A percentile compares a stretch with the other conserved stretches of the same genome.
Conservation (phyloP, 2,888 invertebrate genomes). For the Tipula lateralis region DNA sequence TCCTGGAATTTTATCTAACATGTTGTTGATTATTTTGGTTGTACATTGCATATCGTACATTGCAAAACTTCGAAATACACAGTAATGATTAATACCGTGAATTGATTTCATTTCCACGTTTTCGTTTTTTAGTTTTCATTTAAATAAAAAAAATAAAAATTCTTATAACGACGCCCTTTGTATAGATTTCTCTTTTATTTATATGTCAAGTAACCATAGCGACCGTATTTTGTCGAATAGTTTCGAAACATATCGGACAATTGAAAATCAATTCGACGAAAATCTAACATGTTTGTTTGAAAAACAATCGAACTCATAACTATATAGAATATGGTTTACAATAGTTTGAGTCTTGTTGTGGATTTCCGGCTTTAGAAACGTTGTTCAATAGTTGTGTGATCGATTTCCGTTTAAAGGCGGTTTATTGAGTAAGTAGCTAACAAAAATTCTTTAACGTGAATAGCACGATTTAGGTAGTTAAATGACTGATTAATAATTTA, state of each 20-base stretch:
- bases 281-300: background rate
- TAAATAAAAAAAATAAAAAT: background rate
- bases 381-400: background rate
- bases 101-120: background rate
- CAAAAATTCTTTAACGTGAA: too few species aligned
- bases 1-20: background rate
- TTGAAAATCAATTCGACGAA: constrained; percentile 6
- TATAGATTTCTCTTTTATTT: constrained; percentile 19
- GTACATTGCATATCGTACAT: too few species aligned
- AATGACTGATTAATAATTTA: too few species aligned
- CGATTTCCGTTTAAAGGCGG: background rate
- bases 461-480: too few species aligned
- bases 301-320: background rate
- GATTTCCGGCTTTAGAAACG: background rate
- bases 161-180: background rate
- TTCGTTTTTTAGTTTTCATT: background rate
- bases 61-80: too few species aligned
- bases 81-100: too few species aligned
- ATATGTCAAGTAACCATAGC: constrained; percentile 19
- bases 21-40: background rate
- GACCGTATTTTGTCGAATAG: background rate
- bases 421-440: background rate
- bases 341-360: background rate
- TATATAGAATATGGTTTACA: background rate
- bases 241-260: background rate